Percentiles rank a stretch among this genome's conserved stretches.
These are phyloP conservation scores for Eurytoma adleriae DNA, from an alignment of 2,888 invertebrate genomes.

Conservation along the genomic window DNA sequence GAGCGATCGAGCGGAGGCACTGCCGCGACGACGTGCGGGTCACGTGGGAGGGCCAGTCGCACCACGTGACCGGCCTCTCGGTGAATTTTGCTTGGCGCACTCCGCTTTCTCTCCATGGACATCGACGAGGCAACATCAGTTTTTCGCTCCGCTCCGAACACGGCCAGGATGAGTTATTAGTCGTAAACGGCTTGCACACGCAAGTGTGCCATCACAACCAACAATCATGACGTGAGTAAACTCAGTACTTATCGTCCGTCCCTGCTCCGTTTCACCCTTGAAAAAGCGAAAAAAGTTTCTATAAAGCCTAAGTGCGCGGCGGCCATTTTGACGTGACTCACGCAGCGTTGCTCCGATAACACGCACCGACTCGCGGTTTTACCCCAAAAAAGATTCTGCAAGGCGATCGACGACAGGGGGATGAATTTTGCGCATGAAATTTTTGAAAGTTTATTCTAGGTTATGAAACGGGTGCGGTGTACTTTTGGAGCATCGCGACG, in stretches of 20 bases:
- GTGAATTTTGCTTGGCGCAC: slow-evolving; percentile 12
- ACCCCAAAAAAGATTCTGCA: not conserved
- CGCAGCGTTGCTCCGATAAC: not conserved
- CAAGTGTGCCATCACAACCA: slow-evolving; percentile 83
- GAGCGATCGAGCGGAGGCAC: not conserved
- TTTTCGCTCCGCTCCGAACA: slow-evolving; percentile 10
- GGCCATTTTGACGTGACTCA: slow-evolving; percentile 31
- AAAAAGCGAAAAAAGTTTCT: not conserved
- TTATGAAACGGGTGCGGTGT: not conserved
- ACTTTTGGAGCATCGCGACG: not conserved
- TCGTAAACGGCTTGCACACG: slow-evolving; percentile 82
- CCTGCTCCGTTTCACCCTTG: not conserved
- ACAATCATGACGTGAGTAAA: slow-evolving; percentile 84
- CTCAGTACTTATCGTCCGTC: slow-evolving; percentile 8
- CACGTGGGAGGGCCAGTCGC: slow-evolving; percentile 2
- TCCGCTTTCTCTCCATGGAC: slow-evolving; percentile 58
- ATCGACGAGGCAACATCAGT: slow-evolving; percentile 34
- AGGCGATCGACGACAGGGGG: not conserved
- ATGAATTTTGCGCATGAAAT: not conserved
- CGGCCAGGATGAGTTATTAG: slow-evolving; percentile 88
- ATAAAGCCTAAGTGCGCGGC: not conserved
- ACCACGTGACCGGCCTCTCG: slow-evolving; percentile 10
- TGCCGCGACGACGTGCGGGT: not conserved
- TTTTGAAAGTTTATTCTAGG: not conserved
- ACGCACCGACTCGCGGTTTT: not conserved